phyloP scores from a whole-genome alignment of 2,888 invertebrate genomes.

The Lycocerus yunnanus region DNA sequence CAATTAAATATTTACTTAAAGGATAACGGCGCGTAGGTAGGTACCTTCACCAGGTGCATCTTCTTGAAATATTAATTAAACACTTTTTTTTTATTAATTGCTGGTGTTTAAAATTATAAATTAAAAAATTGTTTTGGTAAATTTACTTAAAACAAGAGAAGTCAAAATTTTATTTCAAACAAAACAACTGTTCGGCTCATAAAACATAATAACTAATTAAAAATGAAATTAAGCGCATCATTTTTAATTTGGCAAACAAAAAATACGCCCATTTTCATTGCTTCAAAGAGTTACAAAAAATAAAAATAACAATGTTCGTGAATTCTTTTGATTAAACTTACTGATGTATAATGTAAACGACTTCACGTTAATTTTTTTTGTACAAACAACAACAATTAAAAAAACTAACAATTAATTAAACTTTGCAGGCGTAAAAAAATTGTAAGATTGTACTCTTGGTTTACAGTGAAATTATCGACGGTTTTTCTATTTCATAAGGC shows the following conservation, averaged over 20 bases:
- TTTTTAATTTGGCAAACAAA: background rate
- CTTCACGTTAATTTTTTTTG: background rate
- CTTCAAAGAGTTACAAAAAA: background rate
- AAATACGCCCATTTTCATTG: background rate
- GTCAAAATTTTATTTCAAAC: background rate
- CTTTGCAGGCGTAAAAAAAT: background rate
- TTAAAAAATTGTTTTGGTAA: background rate
- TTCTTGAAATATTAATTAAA: no score
- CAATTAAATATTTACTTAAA: no score
- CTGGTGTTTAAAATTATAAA: background rate
- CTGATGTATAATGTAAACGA: background rate
- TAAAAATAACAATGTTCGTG: background rate
- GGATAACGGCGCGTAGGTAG: no score
- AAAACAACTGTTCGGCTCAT: background rate
- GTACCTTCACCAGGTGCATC: no score
- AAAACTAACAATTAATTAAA: background rate
- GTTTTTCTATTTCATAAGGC: background rate
- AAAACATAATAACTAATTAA: background rate
- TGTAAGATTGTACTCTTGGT: no score
- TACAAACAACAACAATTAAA: no score
- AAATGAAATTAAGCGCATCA: background rate
- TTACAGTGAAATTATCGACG: background rate
- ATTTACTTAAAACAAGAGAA: background rate
- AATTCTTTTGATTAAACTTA: background rate
- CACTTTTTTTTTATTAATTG: no score